Conservation (phyloP, 2,888 invertebrate genomes). For the Tachina lurida region DNA sequence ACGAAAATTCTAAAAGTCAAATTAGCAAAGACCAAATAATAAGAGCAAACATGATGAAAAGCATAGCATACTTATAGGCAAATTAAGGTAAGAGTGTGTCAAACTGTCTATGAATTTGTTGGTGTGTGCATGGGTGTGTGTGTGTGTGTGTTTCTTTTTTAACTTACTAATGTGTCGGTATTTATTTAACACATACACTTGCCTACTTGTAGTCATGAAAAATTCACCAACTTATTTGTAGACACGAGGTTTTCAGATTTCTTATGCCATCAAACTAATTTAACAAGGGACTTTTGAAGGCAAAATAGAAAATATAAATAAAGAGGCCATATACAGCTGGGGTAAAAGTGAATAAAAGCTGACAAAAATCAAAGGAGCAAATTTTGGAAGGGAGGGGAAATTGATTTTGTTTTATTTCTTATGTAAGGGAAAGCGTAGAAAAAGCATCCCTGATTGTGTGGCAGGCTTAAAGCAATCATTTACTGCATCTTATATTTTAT, state of each 20-base stretch:
- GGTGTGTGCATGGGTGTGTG: background rate
- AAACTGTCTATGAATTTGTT: slow-evolving; percentile 2
- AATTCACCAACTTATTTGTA: slow-evolving; percentile 69
- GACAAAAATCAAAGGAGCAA: background rate
- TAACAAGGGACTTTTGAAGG: slow-evolving; percentile 70
- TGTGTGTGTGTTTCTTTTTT: background rate
- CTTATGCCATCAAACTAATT: slow-evolving; percentile 72
- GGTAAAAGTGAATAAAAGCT: background rate
- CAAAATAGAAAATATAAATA: slow-evolving; percentile 60
- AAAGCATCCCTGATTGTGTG: slow-evolving; percentile 53
- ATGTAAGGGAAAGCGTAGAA: background rate
- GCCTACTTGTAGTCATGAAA: slow-evolving; percentile 45
- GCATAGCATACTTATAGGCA: slow-evolving; percentile 33
- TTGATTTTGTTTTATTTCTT: slow-evolving; percentile 35
- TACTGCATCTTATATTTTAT: slow-evolving; percentile 30
- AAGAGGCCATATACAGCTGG: background rate
- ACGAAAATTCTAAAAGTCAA: slow-evolving; percentile 36
- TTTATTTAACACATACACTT: background rate
- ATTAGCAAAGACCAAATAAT: slow-evolving; percentile 39
- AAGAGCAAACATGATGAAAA: slow-evolving; percentile 9
- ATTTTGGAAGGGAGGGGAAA: background rate
- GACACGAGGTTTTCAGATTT: slow-evolving; percentile 71
- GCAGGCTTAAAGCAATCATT: slow-evolving; percentile 61
- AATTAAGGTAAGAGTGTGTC: slow-evolving; percentile 3
- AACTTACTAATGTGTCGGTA: background rate